phyloP scores from a whole-genome alignment of 2,888 invertebrate genomes.

The Mechanitis mazaeus region DNA sequence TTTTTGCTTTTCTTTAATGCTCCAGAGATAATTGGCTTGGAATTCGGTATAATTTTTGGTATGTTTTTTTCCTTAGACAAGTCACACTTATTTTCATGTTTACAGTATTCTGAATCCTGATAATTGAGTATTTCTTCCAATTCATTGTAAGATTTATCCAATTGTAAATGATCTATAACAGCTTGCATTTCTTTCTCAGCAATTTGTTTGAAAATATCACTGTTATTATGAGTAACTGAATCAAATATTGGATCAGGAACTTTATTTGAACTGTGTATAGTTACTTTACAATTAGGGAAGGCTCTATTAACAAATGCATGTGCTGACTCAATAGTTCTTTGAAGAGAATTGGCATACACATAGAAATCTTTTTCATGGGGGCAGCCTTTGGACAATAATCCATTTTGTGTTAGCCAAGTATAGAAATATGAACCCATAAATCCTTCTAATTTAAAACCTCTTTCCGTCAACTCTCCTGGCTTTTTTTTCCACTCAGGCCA shows the following conservation, averaged over 20 bases:
- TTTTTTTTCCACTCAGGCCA: conserved; percentile 58
- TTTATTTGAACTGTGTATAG: conserved; percentile 44
- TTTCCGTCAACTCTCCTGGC: conserved; percentile 51
- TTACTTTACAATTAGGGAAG: conserved; percentile 54
- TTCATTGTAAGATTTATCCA: conserved; percentile 44
- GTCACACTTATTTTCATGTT: conserved; percentile 46
- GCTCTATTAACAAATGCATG: conserved; percentile 51
- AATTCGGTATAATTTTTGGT: conserved; percentile 39
- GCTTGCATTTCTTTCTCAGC: conserved; percentile 47
- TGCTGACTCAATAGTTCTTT: conserved; percentile 57
- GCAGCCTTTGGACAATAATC: conserved; percentile 40
- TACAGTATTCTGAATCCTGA: conserved; percentile 50
- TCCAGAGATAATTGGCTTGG: conserved; percentile 52
- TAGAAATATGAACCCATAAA: conserved; percentile 44
- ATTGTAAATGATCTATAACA: conserved; percentile 39
- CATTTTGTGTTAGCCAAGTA: conserved; percentile 42
- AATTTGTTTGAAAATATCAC: conserved; percentile 41
- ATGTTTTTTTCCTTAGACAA: conserved; percentile 45
- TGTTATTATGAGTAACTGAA: conserved; percentile 54
- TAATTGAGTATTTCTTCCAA: conserved; percentile 56
- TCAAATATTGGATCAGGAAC: conserved; percentile 52
- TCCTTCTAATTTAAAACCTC: conserved; percentile 54
- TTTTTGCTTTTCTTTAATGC: conserved; percentile 61
- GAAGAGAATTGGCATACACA: conserved; percentile 57
- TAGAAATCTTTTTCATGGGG: conserved; percentile 50